A percentile compares a stretch with the other conserved stretches of the same genome.
Conservation (phyloP, 1,140 invertebrate species). For the Linepithema humile region DNA sequence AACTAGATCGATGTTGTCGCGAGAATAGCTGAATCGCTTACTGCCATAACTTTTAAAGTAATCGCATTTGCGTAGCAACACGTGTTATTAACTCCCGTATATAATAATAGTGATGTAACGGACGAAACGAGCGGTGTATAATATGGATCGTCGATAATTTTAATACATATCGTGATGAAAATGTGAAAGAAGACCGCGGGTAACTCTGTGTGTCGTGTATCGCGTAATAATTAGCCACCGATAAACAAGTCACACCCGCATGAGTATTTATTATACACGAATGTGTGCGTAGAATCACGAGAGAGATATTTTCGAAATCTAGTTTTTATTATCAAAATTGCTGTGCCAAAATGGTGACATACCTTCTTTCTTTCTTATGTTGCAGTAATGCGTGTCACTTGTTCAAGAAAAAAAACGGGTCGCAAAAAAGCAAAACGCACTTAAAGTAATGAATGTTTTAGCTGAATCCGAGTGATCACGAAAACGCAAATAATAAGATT, state of each 20-base stretch:
- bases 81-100: not conserved
- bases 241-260: constrained; percentile 30
- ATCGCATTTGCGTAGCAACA: constrained; percentile 36
- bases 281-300: constrained; percentile 21
- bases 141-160: constrained; percentile 60
- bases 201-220: constrained; percentile 12
- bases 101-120: constrained; percentile 4
- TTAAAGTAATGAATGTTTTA: constrained; percentile 63
- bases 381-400: constrained; percentile 54
- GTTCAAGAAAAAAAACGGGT: constrained; percentile 53
- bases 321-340: constrained; percentile 68
- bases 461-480: constrained; percentile 54
- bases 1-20: constrained; percentile 56
- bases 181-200: constrained; percentile 1
- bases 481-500: constrained; percentile 55
- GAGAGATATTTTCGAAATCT: constrained; percentile 50
- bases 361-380: not conserved
- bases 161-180: constrained; percentile 70
- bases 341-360: constrained; percentile 64
- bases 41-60: constrained; percentile 65
- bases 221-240: constrained; percentile 30
- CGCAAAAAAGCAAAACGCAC: constrained; percentile 39
- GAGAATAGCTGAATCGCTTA: constrained; percentile 55
- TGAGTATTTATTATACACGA: constrained; percentile 4
- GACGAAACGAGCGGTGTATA: not conserved